Evolutionary conservation across 2,888 invertebrate species (phyloP).

Genomic region (Brachypalpus laphriformis): DNA sequence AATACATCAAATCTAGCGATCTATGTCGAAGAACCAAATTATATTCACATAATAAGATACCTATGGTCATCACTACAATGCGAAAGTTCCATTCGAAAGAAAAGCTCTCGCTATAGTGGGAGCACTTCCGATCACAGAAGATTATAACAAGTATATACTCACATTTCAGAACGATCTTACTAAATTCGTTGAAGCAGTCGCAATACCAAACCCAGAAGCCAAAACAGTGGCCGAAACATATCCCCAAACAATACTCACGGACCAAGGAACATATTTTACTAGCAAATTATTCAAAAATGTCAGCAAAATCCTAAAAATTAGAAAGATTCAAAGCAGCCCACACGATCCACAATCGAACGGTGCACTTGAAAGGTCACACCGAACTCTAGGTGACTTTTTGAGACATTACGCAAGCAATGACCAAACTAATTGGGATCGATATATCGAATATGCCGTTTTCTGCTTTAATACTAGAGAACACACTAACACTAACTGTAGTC

Average conservation of each 20-base stretch:
- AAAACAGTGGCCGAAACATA: neutral
- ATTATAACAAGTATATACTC: neutral
- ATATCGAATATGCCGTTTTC: neutral
- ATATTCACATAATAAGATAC: slow-evolving; percentile 12
- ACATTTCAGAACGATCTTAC: neutral
- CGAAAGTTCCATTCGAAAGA: slow-evolving; percentile 21
- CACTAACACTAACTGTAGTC: too few relatives aligned
- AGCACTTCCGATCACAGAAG: slow-evolving; percentile 32
- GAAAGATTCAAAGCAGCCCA: neutral
- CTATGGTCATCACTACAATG: slow-evolving; percentile 42
- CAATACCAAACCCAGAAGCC: slow-evolving; percentile 20
- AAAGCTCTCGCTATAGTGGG: slow-evolving; percentile 10
- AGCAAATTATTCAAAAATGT: neutral
- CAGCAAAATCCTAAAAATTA: neutral
- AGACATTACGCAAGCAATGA: neutral
- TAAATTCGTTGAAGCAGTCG: neutral
- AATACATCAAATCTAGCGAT: too few relatives aligned
- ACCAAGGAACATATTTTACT: neutral
- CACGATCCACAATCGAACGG: too few relatives aligned
- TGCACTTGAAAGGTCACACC: too few relatives aligned
- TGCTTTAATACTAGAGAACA: neutral
- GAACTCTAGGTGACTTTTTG: too few relatives aligned
- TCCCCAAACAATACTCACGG: neutral
- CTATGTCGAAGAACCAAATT: too few relatives aligned
- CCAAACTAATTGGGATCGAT: neutral